These are phyloP conservation scores for Oreochromis aureus DNA, from an alignment of 2,113 vertebrate genomes.

Conservation along the genomic window DNA sequence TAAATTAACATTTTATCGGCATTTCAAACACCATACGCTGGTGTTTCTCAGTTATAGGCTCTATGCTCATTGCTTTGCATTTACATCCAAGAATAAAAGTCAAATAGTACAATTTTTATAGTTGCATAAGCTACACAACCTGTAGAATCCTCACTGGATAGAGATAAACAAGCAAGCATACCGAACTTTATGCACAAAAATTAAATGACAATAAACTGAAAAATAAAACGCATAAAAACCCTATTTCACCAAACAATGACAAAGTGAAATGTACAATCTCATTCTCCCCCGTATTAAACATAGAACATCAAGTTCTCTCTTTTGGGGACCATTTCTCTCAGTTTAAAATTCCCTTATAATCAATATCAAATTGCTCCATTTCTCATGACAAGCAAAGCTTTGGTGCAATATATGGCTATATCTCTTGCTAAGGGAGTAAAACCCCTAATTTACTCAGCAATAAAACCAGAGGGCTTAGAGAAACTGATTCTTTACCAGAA, in stretches of 20 bases:
- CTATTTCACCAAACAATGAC: neutral
- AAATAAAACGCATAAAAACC: neutral
- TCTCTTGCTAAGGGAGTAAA: constrained; percentile 65
- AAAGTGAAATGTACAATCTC: neutral
- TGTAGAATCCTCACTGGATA: neutral
- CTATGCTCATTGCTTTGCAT: neutral
- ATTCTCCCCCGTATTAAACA: constrained; percentile 17
- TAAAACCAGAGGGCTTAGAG: constrained; percentile 71
- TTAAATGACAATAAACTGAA: neutral
- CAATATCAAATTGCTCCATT: constrained; percentile 67
- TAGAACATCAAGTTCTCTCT: constrained; percentile 25
- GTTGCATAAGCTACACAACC: neutral
- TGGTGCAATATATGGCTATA: constrained; percentile 56
- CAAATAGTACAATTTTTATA: neutral
- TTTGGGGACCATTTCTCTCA: constrained; percentile 27
- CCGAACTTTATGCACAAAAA: neutral
- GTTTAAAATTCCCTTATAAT: constrained; percentile 56
- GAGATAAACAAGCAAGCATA: neutral
- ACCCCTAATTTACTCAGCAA: constrained; percentile 73
- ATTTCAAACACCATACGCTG: neutral
- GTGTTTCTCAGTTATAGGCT: neutral
- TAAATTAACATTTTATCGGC: neutral
- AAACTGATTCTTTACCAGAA: constrained; percentile 75
- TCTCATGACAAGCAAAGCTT: constrained; percentile 54
- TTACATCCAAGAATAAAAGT: neutral